Conservation (phyloP, 1,140 invertebrate genomes). For the Drosophila grimshawi region DNA sequence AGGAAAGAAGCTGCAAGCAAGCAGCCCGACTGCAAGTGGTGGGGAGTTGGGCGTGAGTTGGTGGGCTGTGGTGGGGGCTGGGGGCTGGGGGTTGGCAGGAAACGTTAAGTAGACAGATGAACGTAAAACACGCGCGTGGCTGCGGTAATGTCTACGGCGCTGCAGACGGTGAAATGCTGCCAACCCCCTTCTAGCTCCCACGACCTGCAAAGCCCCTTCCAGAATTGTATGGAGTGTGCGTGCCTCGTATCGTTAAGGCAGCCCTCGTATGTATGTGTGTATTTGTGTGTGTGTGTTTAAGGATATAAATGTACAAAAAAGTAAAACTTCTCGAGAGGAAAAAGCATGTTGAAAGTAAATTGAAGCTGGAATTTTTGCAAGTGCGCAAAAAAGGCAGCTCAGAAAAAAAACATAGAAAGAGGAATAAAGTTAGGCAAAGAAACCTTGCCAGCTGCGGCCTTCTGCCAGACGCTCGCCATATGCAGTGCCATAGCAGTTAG, state of each 20-base stretch:
- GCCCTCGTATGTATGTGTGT: slow-evolving; percentile 10
- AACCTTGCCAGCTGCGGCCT: slow-evolving; percentile 69
- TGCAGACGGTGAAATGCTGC: slow-evolving; percentile 46
- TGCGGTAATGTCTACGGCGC: slow-evolving; percentile 77
- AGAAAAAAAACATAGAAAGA: slow-evolving; percentile 9
- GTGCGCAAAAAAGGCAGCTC: slow-evolving; percentile 63
- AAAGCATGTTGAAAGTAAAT: slow-evolving; percentile 82
- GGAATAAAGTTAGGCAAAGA: slow-evolving; percentile 59
- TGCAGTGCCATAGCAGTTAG: slow-evolving; percentile 34
- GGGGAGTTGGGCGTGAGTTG: too few species aligned
- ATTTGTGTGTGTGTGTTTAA: slow-evolving; percentile 25
- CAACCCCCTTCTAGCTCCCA: neutral
- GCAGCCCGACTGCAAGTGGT: neutral
- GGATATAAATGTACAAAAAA: slow-evolving; percentile 45
- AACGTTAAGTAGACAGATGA: slow-evolving; percentile 81
- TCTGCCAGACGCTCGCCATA: slow-evolving; percentile 15
- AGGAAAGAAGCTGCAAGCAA: neutral
- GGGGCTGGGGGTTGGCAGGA: slow-evolving; percentile 2
- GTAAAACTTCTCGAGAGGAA: slow-evolving; percentile 61
- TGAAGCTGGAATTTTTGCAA: slow-evolving; percentile 75
- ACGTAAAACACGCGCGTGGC: slow-evolving; percentile 81
- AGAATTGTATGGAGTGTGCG: slow-evolving; percentile 51
- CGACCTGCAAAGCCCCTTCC: neutral
- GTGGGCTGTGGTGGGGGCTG: neutral
- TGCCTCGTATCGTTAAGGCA: slow-evolving; percentile 73